phyloP scores from a whole-genome alignment of 2,888 invertebrate genomes.

The Mimas tiliae region DNA sequence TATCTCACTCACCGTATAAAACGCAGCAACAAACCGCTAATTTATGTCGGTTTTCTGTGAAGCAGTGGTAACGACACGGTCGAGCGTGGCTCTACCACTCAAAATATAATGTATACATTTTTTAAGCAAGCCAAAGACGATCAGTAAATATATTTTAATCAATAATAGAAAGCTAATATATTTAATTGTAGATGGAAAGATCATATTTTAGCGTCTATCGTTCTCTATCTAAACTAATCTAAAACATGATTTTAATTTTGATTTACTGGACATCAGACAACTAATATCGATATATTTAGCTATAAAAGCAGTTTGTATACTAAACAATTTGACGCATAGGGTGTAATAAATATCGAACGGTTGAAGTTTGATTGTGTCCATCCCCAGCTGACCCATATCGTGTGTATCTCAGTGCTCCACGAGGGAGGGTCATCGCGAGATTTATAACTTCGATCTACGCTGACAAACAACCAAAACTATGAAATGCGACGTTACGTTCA shows the following conservation, averaged over 20 bases:
- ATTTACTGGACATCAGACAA: neutral
- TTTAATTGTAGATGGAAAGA: neutral
- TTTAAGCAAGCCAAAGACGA: no score
- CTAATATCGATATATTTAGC: neutral
- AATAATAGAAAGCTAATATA: no score
- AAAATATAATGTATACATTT: no score
- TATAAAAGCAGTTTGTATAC: constrained; percentile 17
- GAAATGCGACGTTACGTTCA: constrained; percentile 58
- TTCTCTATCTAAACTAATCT: no score
- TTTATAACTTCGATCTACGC: constrained; percentile 65
- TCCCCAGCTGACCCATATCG: constrained; percentile 67
- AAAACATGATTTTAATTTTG: no score
- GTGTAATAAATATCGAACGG: constrained; percentile 59
- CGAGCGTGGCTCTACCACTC: no score
- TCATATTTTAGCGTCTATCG: no score
- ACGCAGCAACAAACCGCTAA: no score
- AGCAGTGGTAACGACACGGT: no score
- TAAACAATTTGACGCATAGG: constrained; percentile 36
- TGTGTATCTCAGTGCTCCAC: constrained; percentile 56
- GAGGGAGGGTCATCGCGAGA: constrained; percentile 70
- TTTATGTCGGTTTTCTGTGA: no score
- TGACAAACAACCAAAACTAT: constrained; percentile 65
- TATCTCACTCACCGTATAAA: no score
- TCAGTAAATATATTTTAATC: no score
- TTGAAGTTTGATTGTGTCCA: constrained; percentile 66